These are phyloP conservation scores for Tapera naevia DNA, from an alignment of 2,797 vertebrate species.

Conservation along the genomic window DNA sequence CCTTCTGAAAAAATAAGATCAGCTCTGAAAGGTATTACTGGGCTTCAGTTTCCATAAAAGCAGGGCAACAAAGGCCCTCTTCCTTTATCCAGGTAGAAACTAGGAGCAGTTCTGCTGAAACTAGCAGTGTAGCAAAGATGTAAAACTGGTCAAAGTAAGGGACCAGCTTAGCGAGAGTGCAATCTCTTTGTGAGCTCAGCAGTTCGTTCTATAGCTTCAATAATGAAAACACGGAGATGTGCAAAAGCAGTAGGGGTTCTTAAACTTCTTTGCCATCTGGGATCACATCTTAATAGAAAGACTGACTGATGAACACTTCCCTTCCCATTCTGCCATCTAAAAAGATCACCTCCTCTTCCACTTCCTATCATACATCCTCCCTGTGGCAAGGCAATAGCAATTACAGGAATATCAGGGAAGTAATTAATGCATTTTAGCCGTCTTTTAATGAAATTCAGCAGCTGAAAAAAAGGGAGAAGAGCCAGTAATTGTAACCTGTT, in stretches of 20 bases:
- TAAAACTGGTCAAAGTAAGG: not conserved
- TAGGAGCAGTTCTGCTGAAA: not conserved
- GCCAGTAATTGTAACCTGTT: not conserved
- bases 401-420: constrained; percentile 51
- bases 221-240: not conserved
- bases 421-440: constrained; percentile 55
- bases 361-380: constrained; percentile 31
- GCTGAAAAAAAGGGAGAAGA: not conserved
- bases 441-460: constrained; percentile 47
- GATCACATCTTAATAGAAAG: constrained; percentile 37
- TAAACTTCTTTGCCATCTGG: constrained; percentile 33
- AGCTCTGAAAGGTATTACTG: not conserved
- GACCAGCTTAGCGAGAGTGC: not conserved
- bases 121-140: not conserved
- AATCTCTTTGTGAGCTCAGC: not conserved
- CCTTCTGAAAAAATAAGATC: constrained; percentile 8
- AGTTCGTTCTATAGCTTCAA: constrained; percentile 8
- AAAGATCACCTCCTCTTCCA: constrained; percentile 8
- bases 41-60: not conserved
- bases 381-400: constrained; percentile 45
- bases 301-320: constrained; percentile 36
- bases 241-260: constrained; percentile 24
- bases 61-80: not conserved
- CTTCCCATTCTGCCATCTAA: constrained; percentile 8
- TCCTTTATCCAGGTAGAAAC: not conserved